phyloP scores from a whole-genome alignment of 1,140 invertebrate genomes.

The Chionoecetes opilio region DNA sequence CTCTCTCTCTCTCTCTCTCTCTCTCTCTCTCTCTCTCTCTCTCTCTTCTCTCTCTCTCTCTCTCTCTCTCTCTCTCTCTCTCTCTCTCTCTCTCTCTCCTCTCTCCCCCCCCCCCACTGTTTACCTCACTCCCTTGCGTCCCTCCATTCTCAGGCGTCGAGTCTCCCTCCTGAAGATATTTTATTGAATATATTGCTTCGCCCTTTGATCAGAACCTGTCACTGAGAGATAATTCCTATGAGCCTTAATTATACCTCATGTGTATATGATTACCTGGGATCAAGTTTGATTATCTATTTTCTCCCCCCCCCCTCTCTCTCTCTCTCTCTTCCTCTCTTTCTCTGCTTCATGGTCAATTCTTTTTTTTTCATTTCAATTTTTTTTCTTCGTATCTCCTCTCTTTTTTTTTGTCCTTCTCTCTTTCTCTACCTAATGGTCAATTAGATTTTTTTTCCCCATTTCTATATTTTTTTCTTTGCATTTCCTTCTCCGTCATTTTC shows the following conservation, averaged over 20 bases:
- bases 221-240: neutral
- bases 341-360: neutral
- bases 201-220: neutral
- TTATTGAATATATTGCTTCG: slow-evolving; percentile 13
- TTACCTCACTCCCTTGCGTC: neutral
- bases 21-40: no score
- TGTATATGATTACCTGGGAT: slow-evolving; percentile 10
- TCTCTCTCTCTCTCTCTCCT: neutral
- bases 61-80: neutral
- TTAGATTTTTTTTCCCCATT: no score
- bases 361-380: no score
- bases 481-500: no score
- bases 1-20: neutral
- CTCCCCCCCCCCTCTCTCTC: slow-evolving; percentile 10
- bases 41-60: no score
- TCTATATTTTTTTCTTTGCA: no score
- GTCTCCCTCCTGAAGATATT: neutral
- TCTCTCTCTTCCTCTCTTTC: slow-evolving; percentile 7
- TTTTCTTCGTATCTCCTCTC: neutral
- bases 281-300: neutral
- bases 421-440: no score
- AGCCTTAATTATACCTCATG: slow-evolving; percentile 7
- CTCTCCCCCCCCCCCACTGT: neutral
- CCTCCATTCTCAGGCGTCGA: neutral
- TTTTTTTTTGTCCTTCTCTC: neutral